phyloP scores from a whole-genome alignment of 1,140 invertebrate species.

The Trichonephila inaurata region DNA sequence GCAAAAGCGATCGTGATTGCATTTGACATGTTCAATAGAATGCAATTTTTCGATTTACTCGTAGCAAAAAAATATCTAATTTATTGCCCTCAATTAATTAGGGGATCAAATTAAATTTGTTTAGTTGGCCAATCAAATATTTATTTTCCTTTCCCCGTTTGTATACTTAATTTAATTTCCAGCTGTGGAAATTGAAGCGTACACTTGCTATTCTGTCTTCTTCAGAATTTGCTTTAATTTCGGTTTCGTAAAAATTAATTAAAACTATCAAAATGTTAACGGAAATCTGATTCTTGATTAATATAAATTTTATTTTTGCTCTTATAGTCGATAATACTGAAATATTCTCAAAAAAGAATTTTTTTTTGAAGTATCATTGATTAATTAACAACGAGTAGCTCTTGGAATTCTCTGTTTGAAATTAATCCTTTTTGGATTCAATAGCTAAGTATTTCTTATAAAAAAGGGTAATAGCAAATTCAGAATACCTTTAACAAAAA shows the following conservation, averaged over 20 bases:
- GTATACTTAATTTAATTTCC: neutral
- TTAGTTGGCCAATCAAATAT: constrained; percentile 11
- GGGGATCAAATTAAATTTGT: neutral
- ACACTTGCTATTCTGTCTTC: neutral
- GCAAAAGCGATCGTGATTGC: neutral
- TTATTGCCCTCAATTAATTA: neutral
- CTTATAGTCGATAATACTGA: no score
- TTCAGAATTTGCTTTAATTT: neutral
- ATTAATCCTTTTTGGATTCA: no score
- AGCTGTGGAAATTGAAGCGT: neutral
- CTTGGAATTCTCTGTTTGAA: no score
- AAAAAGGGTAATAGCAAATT: no score
- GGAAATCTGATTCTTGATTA: no score
- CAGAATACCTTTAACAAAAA: no score
- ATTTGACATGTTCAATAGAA: no score
- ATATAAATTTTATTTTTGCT: no score
- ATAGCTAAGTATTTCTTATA: no score
- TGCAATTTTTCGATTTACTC: neutral
- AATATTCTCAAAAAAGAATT: no score
- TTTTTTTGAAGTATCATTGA: no score
- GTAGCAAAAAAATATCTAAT: neutral
- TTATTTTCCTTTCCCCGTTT: neutral
- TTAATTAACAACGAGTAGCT: no score
- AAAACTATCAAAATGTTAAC: neutral
- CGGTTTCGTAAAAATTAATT: neutral